Percentiles rank a stretch among this genome's conserved stretches.
Evolutionary conservation across 2,888 invertebrate species (phyloP).

Genomic region (Melieria picta): DNA sequence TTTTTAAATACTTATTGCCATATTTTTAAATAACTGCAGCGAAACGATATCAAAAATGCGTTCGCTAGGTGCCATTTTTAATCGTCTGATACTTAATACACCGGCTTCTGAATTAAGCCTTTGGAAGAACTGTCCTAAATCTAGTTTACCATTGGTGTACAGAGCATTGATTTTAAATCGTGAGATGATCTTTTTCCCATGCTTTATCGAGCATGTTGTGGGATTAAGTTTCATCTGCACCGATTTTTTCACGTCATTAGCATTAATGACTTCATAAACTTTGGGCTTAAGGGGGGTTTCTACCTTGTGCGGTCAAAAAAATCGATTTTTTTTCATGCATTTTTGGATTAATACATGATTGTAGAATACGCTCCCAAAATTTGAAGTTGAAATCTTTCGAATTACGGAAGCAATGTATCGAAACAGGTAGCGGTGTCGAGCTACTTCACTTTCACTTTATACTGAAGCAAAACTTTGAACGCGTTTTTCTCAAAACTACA

Average conservation of each 20-base stretch:
- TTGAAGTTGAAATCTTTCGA: too few relatives aligned
- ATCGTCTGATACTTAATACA: constrained; percentile 17
- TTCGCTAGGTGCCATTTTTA: constrained; percentile 25
- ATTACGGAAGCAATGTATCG: too few relatives aligned
- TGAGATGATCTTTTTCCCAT: not conserved
- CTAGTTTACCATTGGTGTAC: constrained; percentile 28
- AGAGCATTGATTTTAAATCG: not conserved
- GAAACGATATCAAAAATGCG: constrained; percentile 2
- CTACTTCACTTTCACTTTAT: too few relatives aligned
- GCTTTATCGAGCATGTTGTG: constrained; percentile 3
- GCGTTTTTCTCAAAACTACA: too few relatives aligned
- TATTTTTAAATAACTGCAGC: not conserved
- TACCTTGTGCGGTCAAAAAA: too few relatives aligned
- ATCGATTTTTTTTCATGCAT: too few relatives aligned
- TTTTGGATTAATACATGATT: too few relatives aligned
- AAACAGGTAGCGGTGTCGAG: too few relatives aligned
- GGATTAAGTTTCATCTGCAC: not conserved
- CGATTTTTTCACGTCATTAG: constrained; percentile 20
- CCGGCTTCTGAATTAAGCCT: constrained; percentile 28
- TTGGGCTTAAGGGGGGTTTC: too few relatives aligned
- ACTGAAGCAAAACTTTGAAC: too few relatives aligned
- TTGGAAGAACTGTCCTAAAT: constrained; percentile 33
- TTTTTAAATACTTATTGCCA: not conserved
- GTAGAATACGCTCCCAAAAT: too few relatives aligned
- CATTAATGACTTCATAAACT: constrained; percentile 6